phyloP scores from a whole-genome alignment of 2,797 vertebrate genomes.

The Rhyacichthys aspro region DNA sequence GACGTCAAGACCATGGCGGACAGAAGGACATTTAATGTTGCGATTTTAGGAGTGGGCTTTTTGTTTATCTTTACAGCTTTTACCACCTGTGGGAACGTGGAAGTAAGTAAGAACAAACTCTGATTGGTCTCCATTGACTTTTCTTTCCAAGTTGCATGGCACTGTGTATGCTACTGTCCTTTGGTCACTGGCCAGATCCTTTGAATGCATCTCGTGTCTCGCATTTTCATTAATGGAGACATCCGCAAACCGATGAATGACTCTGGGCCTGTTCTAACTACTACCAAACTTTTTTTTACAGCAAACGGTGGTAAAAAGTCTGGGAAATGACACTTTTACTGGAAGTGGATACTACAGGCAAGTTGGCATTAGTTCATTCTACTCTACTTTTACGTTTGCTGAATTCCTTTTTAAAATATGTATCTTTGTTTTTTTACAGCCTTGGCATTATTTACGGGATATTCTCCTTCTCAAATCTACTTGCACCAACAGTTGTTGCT shows the following conservation, averaged over 20 bases:
- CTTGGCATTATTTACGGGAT: slow-evolving; percentile 87
- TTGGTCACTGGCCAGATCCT: slow-evolving; percentile 12
- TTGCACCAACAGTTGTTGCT: slow-evolving; percentile 77
- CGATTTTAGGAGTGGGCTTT: slow-evolving; percentile 81
- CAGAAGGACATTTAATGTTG: slow-evolving; percentile 79
- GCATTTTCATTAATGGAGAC: slow-evolving; percentile 63
- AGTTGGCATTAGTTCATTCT: neutral
- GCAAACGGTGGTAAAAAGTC: slow-evolving; percentile 85
- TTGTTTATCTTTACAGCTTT: slow-evolving; percentile 84
- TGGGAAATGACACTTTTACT: slow-evolving; percentile 75
- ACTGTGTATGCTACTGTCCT: neutral
- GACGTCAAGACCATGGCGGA: slow-evolving; percentile 73
- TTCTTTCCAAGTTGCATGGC: neutral
- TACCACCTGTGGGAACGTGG: slow-evolving; percentile 84
- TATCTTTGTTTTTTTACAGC: slow-evolving; percentile 52
- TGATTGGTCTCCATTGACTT: neutral
- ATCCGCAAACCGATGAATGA: slow-evolving; percentile 44
- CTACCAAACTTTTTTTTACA: slow-evolving; percentile 40
- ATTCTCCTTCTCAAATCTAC: slow-evolving; percentile 82
- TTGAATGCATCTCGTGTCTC: slow-evolving; percentile 76
- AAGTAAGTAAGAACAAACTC: slow-evolving; percentile 69
- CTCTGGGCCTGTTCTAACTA: slow-evolving; percentile 3
- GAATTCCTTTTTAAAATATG: too few species aligned
- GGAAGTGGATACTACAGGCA: slow-evolving; percentile 86
- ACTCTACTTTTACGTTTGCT: too few species aligned